Evolutionary conservation across 2,888 invertebrate genomes (phyloP), one percentile per base, ranked within the genome.

Genomic region (Rhagium mordax): DNA sequence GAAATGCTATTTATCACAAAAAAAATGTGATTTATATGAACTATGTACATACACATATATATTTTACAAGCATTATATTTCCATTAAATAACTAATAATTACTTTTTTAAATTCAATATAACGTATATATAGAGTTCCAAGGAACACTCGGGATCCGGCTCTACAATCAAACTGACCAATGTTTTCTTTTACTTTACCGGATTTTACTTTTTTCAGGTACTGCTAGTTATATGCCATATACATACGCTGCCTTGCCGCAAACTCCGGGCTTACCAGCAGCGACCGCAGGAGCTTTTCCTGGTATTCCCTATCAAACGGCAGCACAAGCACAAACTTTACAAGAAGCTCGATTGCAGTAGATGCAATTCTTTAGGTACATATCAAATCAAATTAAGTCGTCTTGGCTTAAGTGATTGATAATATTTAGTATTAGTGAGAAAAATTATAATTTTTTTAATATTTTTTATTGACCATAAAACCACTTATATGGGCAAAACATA

Each of bases 191-290:
- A n/a, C n/a, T n/a, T n/a, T n/a, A n/a, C n/a, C n/a, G n/a, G n/a
- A n/a, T n/a, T n/a, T n/a, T n/a, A n/a, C n/a, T 47, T 20, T 47
- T 83, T 82, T 41, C 64, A 86, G 87, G 87, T 79, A 85, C 86
- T 29, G 93, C 93, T 16, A 93, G 94, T 81, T 94, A 94, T 86
- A 90, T 94, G 88, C 94, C 93, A 0, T 94, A 94, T 87, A 94
- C 94, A 80, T 92, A 92, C 81, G 91, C 92, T 8, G 88, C 94
- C 47, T 88, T 94, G 78, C 94, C 93, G 51, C 90, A 90, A 81
- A 88, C 89, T 4, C 92, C 89, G 0, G 92, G 91, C 18, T 83
- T 91, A 71, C 91, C 89, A 20, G 88, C 90, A 53, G 89, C 89
- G 53, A 81, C 84, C 10, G 87, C 89, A 24, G 90, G 90, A 29